Evolutionary conservation across 2,113 vertebrate genomes (phyloP).

Genomic region (Patagioenas fasciata): DNA sequence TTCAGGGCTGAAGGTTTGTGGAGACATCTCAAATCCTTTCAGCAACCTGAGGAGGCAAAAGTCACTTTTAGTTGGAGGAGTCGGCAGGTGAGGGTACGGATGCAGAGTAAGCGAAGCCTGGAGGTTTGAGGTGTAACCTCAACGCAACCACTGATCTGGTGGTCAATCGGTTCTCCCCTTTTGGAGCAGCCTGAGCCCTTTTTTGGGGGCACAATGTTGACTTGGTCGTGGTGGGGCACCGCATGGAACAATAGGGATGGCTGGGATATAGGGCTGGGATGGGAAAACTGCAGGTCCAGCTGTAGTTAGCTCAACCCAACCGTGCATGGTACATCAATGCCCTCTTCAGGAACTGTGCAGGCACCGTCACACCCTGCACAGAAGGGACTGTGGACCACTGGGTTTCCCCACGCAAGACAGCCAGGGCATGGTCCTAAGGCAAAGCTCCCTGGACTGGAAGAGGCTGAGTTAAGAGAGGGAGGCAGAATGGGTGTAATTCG

Average conservation of each 20-base stretch:
- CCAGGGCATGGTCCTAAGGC: neutral
- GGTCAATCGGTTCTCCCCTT: neutral
- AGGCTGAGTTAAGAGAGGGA: neutral
- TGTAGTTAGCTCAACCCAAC: rapidly evolving
- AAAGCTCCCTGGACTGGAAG: neutral
- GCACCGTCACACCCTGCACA: neutral
- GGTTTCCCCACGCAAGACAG: rapidly evolving
- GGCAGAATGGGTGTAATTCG: neutral
- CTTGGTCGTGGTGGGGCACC: neutral
- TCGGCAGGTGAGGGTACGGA: neutral
- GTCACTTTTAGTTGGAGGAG: neutral
- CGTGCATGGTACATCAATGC: neutral
- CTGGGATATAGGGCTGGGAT: neutral
- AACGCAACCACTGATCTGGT: neutral
- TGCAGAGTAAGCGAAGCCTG: neutral
- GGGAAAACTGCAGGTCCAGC: neutral
- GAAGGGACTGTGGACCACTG: neutral
- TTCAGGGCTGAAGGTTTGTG: neutral
- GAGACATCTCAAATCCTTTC: neutral
- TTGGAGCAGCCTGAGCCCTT: neutral
- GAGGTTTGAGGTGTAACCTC: neutral
- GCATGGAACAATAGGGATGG: neutral
- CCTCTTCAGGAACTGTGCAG: neutral
- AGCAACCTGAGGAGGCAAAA: neutral
- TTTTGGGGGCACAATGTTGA: neutral